A percentile compares a stretch with the other conserved stretches of the same genome.
These are phyloP conservation scores for Carassius gibelio DNA, from an alignment of 2,113 vertebrate genomes.

Conservation along the genomic window DNA sequence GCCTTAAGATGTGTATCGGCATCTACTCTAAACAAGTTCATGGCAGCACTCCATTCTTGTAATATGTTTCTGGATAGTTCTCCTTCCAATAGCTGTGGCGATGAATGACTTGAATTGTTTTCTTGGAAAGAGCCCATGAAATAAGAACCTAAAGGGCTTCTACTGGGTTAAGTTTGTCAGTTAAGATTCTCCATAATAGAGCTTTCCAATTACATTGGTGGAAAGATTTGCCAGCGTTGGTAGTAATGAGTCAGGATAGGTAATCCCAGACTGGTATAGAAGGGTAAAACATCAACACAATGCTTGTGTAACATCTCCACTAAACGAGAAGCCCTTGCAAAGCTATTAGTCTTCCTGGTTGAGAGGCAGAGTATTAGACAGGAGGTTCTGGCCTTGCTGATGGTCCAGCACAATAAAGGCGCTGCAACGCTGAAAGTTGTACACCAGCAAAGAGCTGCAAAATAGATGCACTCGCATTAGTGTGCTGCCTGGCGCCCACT, in stretches of 20 bases:
- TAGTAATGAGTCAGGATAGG: constrained; percentile 1
- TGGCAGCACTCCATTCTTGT: constrained; percentile 30
- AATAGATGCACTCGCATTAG: constrained; percentile 53
- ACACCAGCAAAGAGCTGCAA: constrained; percentile 48
- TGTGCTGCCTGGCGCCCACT: constrained; percentile 42
- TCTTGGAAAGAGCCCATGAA: constrained; percentile 14
- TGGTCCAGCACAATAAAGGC: constrained; percentile 31
- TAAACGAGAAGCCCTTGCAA: constrained; percentile 21
- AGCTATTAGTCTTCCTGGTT: constrained; percentile 44
- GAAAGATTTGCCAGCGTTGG: background rate
- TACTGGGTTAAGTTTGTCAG: background rate
- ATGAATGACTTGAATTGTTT: constrained; percentile 28
- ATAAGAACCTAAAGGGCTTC: constrained; percentile 15
- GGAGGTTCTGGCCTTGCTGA: constrained; percentile 34
- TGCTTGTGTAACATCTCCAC: constrained; percentile 24
- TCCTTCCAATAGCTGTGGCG: constrained; percentile 13
- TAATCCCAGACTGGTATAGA: constrained; percentile 9
- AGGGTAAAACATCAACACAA: background rate
- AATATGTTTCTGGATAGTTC: constrained; percentile 47
- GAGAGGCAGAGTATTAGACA: constrained; percentile 38
- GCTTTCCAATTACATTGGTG: background rate
- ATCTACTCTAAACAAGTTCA: constrained; percentile 41
- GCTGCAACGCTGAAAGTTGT: constrained; percentile 29
- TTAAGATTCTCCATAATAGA: background rate
- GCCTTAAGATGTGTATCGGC: constrained; percentile 21